These are phyloP conservation scores for Solenopsis invicta DNA, from an alignment of 1,140 invertebrate genomes.

Conservation along the genomic window DNA sequence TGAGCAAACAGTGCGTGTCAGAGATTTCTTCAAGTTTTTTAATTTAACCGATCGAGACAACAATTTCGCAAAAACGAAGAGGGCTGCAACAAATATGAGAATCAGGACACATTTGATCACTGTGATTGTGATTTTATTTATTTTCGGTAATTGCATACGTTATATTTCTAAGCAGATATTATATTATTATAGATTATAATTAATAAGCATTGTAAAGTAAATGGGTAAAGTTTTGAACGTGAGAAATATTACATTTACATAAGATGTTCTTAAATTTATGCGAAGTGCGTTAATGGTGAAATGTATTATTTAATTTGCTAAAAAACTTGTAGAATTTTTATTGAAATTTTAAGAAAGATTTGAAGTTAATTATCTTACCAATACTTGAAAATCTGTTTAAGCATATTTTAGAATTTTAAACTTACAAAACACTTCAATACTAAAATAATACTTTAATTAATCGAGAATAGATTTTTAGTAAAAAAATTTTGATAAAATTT, in stretches of 20 bases:
- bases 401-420: not conserved
- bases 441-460: not conserved
- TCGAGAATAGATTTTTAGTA: not conserved
- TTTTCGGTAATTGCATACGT: conserved; percentile 75
- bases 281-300: not conserved
- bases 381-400: not conserved
- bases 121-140: conserved; percentile 74
- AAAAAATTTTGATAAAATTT: not conserved
- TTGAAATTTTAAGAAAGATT: not conserved
- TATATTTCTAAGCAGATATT: conserved; percentile 6
- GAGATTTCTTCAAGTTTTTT: not conserved
- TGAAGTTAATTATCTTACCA: not conserved
- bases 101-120: conserved; percentile 74
- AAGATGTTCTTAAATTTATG: not conserved
- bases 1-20: conserved; percentile 53
- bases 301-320: not conserved
- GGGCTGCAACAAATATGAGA: conserved; percentile 69
- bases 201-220: not conserved
- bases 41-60: not conserved
- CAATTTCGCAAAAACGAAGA: not conserved
- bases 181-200: conserved; percentile 3
- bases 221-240: not conserved
- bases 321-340: not conserved
- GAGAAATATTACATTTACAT: not conserved
- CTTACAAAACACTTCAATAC: not conserved